Base-by-base conservation (phyloP, 2,888 invertebrate species). In the Sphaerophoria rueppellii region DNA sequence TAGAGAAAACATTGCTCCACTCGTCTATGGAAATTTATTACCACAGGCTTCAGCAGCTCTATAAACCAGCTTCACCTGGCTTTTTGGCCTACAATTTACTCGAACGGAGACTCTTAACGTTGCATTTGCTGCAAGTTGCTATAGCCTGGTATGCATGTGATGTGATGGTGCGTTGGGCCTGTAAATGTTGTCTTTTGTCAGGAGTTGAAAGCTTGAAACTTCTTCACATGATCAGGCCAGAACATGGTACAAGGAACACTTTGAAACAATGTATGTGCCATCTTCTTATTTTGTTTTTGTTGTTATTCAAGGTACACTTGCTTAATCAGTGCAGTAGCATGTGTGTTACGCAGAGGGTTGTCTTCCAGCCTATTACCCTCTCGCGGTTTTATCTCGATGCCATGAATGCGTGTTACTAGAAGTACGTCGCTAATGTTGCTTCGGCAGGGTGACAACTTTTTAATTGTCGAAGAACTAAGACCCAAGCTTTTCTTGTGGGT, bases 1-100 rank as follows among this genome's bases (percentile, higher is more conserved):
- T 24, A 24, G 24, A 1, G 24, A 4, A 32, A 16, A 43, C 32
- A 14, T 34, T 50, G 50, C 50, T 65, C 50, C 63, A 83, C 83
- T 83, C 80, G 80, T 83, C 83, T 83, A 80, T 83, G 75, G 72
- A 83, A 83, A 83, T 83, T 83, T 80, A 83, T 83, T 80, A 80
- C 80, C 67, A 69, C 60, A 48, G 80, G 60, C 79, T 67, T 60
- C 65, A 75, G 63, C 75, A 71, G 63, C 74, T 63, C 35, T 65
- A 65, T 65, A 65, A 50, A 75, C 70, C 75, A 80, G 80, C 83
- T 76, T 80, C 80, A 79, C 67, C 67, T 67, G 67, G 67, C 67
- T 50, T 24, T 24, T 24, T 54, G 67, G 79, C 79, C 71, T 43
- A 70, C 73, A 40, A 67, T 60, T 24, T 24, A 24, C 24, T 24